phyloP scores from a whole-genome alignment of 2,888 invertebrate species.

The Schrankia costaestrigalis region DNA sequence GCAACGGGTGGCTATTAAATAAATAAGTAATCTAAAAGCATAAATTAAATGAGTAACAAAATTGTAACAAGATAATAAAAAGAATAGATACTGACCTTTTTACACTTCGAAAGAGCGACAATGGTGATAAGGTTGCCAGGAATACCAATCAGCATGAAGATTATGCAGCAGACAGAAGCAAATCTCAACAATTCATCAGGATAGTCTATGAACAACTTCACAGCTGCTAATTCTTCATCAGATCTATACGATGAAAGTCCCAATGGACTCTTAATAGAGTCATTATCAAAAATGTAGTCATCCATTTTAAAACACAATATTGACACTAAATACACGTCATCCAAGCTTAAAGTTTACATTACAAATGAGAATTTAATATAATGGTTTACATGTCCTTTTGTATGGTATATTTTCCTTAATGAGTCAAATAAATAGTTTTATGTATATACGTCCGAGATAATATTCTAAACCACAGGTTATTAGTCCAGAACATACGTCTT shows the following conservation, averaged over 20 bases:
- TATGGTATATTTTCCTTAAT: constrained; percentile 60
- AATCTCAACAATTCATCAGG: constrained; percentile 84
- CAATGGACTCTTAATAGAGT: constrained; percentile 5
- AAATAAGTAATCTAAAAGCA: neutral
- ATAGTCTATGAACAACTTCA: constrained; percentile 83
- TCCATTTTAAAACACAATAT: constrained; percentile 13
- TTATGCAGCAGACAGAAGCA: constrained; percentile 85
- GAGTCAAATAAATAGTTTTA: constrained; percentile 56
- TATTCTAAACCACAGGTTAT: constrained; percentile 23
- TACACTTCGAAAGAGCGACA: constrained; percentile 85
- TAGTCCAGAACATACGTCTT: constrained; percentile 12
- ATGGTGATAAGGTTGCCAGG: constrained; percentile 91
- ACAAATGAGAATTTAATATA: constrained; percentile 48
- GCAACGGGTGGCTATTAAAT: no score
- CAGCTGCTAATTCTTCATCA: constrained; percentile 50
- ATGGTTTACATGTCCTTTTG: constrained; percentile 26
- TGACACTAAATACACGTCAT: constrained; percentile 13
- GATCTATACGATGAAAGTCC: constrained; percentile 44
- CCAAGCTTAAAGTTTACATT: constrained; percentile 41
- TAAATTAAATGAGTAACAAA: neutral
- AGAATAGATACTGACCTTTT: constrained; percentile 81
- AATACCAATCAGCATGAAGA: constrained; percentile 88
- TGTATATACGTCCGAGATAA: constrained; percentile 48
- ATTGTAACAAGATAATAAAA: neutral
- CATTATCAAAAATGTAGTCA: constrained; percentile 26